phyloP scores from a whole-genome alignment of 2,797 vertebrate species.

The Arremon aurantiirostris region DNA sequence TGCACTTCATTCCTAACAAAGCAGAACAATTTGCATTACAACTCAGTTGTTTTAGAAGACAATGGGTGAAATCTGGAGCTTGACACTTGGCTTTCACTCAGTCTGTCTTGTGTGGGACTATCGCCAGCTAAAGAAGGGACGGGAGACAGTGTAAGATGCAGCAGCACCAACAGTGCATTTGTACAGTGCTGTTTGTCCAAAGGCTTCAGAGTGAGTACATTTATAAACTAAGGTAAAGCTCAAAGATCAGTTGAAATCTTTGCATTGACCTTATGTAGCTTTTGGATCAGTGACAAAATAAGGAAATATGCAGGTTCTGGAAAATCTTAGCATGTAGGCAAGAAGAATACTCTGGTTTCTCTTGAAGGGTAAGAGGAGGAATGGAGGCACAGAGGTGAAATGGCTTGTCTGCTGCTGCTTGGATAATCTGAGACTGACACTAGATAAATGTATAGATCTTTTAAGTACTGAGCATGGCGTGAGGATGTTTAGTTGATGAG shows the following conservation, averaged over 20 bases:
- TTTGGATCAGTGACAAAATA: neutral
- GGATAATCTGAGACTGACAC: neutral
- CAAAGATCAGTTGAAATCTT: neutral
- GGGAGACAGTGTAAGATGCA: neutral
- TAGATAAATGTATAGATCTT: neutral
- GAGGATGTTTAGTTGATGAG: neutral
- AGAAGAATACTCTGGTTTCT: neutral
- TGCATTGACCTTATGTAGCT: neutral
- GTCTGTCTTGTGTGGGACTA: neutral
- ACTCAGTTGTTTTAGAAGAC: slow-evolving; percentile 11
- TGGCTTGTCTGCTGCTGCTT: neutral
- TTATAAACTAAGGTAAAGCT: slow-evolving; percentile 1
- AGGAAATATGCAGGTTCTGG: neutral
- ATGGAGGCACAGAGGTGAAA: neutral
- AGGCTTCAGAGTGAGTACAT: neutral
- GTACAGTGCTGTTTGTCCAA: neutral
- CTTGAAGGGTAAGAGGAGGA: neutral
- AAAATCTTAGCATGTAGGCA: neutral
- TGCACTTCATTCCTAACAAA: slow-evolving; percentile 16
- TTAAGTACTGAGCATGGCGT: neutral
- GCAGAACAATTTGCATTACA: slow-evolving; percentile 6
- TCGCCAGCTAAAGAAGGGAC: neutral
- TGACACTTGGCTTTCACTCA: neutral
- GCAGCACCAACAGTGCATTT: neutral
- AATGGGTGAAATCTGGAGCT: slow-evolving; percentile 17